Evolutionary conservation across 1,140 invertebrate species (phyloP).

Genomic region (Eueides isabella): DNA sequence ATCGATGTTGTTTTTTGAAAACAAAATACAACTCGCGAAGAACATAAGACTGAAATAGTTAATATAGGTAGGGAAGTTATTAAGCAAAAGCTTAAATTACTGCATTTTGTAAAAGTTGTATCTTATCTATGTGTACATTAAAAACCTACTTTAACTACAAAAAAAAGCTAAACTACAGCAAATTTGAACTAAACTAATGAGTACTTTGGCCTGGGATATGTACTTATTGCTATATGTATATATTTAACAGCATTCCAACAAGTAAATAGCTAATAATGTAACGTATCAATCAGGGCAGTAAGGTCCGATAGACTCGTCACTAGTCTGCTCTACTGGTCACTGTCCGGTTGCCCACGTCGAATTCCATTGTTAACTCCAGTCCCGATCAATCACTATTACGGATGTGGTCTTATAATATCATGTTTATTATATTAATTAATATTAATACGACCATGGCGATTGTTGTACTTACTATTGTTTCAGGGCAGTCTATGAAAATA

Average conservation of each 20-base stretch:
- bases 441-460: conserved; percentile 20
- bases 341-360: conserved; percentile 36
- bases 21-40: no score
- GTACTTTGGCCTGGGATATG: not conserved
- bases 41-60: no score
- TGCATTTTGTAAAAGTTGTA: no score
- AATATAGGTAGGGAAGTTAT: no score
- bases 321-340: conserved; percentile 26
- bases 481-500: not conserved
- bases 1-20: no score
- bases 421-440: conserved; percentile 38
- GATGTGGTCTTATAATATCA: conserved; percentile 33
- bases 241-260: conserved; percentile 16
- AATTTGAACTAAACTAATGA: not conserved
- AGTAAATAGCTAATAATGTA: conserved; percentile 26
- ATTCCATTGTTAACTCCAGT: conserved; percentile 37
- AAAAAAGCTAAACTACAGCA: not conserved
- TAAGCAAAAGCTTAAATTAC: no score
- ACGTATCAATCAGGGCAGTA: conserved; percentile 21
- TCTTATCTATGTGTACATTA: no score
- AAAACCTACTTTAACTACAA: not conserved
- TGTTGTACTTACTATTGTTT: conserved; percentile 7
- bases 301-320: conserved; percentile 36
- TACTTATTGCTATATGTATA: not conserved
- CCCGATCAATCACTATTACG: conserved; percentile 42